A percentile compares a stretch with the other conserved stretches of the same genome.
Conservation (phyloP, 2,888 invertebrate genomes). For the Ochropleura leucogaster region DNA sequence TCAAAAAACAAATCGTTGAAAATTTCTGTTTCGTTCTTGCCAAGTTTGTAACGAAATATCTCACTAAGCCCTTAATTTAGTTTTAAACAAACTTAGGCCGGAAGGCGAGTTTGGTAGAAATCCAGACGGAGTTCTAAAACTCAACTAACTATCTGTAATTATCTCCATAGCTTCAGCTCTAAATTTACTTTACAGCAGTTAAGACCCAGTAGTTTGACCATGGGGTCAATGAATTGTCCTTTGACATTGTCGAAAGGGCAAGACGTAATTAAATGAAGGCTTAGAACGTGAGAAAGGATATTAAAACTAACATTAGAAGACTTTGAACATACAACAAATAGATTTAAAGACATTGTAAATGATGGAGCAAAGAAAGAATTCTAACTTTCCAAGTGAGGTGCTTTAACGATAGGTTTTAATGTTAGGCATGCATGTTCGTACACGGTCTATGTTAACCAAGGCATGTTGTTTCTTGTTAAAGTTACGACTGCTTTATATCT, state of each 20-base stretch:
- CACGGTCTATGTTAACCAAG: neutral
- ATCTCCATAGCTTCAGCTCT: conserved; percentile 53
- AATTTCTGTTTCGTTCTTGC: conserved; percentile 33
- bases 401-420: conserved; percentile 7
- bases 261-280: conserved; percentile 59
- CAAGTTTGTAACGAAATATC: conserved; percentile 49
- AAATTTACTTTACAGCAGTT: conserved; percentile 56
- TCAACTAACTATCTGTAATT: conserved; percentile 51
- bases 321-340: conserved; percentile 20
- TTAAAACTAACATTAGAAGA: conserved; percentile 18
- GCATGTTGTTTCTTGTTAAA: conserved; percentile 36
- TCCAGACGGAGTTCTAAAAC: conserved; percentile 57
- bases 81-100: conserved; percentile 56
- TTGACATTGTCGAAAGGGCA: conserved; percentile 60
- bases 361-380: neutral
- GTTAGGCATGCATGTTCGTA: conserved; percentile 9
- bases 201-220: conserved; percentile 50
- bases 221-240: conserved; percentile 61
- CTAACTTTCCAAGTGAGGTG: neutral
- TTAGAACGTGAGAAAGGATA: conserved; percentile 56
- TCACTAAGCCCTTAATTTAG: conserved; percentile 52
- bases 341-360: conserved; percentile 1
- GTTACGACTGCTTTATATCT: conserved; percentile 33
- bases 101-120: conserved; percentile 43
- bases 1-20: conserved; percentile 47